Evolutionary conservation across 2,113 vertebrate species (phyloP), one percentile per base, ranked within the genome.

Genomic region (Rousettus leschenaultii): DNA sequence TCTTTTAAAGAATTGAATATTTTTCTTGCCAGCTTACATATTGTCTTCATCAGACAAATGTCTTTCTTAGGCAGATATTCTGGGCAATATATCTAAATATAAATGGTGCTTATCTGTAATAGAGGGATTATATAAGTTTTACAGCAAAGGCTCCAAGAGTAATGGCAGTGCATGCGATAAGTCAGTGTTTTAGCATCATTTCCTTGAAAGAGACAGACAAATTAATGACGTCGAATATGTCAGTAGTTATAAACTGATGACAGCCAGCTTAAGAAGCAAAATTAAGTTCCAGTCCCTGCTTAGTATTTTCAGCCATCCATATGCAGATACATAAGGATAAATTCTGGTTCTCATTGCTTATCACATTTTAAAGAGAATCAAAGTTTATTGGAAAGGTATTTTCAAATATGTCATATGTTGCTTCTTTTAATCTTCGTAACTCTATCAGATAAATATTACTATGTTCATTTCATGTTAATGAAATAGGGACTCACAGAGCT

Each of bases 391-490:
- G 22, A 73, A 65, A 84, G 30, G 48, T 48, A 84, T 90, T 92
- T 90, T 61, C 28, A 35, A 86, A 24, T 85, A 65, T 65, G 30
- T 73, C 16, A 87, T 59, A 85, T 30, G 55, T 91, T 85, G 59
- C 33, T 53, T 95, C 59, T 71, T 83, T 94, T 80, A 85, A 79
- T 84, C 35, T 84, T 94, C 28, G 75, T 61, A 89, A 65, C 75
- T 53, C 75, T 66, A 7, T n/a, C 24, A 80, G 63, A 30, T 35
- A 89, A 92, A 75, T 84, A 86, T 43, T 22, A 80, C 85, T 75
- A 86, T 63, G 53, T 74, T 14, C 26, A 80, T 85, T 74, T 90
- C 35, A 79, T 59, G 18, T 86, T 92, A 92, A 74, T 57, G 15
- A 95, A 73, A 90, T 53, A 21, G 26, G 18, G 6, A 73, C 3